Evolutionary conservation across 2,888 invertebrate species (phyloP), one percentile per base, ranked within the genome.

Genomic region (Nysson spinosus): DNA sequence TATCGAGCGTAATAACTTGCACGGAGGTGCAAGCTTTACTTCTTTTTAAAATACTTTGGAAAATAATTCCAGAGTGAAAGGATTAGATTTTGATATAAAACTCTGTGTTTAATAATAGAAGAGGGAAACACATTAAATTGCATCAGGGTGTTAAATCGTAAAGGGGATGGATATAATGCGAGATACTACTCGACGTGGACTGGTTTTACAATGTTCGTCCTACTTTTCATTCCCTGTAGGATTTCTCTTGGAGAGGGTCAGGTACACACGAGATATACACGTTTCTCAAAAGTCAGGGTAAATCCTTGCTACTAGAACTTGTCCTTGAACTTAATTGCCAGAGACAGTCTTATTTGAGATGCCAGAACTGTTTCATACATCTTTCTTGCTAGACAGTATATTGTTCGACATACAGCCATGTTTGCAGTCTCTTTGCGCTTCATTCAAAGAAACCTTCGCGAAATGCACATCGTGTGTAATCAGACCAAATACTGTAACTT

Each of bases 191-290:
- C 44, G 56, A 56, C 47, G 42, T 34, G 58, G 52, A 46, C 58
- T 37, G 67, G 62, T 75, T 76, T 77, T 64, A 68, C 68, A 72
- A 70, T 64, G 63, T 70, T 62, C 60, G 77, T 42, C 66, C 77
- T 72, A 75, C 63, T 77, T 76, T 77, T 69, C 67, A 55, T 61
- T n/a, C 50, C 46, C 39, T 32, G 50, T 55, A 51, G 50, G 51
- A 39, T 67, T 46, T 54, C 52, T 37, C 20, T 28, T 14, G 39
- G 20, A 17, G 42, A 57, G 46, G 57, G 56, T 56, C 55, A 37
- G 49, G 52, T 44, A 54, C 34, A 65, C 52, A 32, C 16, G 24
- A 22, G 22, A 20, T 43, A 20, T 46, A 43, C 34, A 39, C 34
- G 47, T 55, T 61, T 39, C 51, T 56, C 37, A 47, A 61, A 69